These are phyloP conservation scores for Porites lutea DNA, from an alignment of 64 coral and sea anemone species.

Conservation along the genomic window DNA sequence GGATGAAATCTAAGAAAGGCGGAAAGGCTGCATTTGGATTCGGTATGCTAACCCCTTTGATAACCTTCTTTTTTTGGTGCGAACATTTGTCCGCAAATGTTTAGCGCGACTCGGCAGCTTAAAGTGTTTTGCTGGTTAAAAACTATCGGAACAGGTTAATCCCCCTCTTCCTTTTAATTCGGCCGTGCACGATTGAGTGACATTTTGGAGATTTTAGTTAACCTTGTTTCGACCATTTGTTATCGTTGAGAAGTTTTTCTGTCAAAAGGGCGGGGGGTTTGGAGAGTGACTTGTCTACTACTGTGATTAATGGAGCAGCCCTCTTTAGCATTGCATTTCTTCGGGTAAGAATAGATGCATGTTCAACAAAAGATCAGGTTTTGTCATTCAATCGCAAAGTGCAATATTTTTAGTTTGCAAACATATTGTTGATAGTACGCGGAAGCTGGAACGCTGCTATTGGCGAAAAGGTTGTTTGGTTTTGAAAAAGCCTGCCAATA, in stretches of 20 bases:
- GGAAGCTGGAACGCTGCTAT: background rate
- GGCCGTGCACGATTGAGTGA: background rate
- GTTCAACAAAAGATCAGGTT: conserved; percentile 31
- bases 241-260: conserved; percentile 33
- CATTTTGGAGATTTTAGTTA: conserved; percentile 40
- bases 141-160: conserved; percentile 5
- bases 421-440: background rate
- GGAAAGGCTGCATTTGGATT: conserved; percentile 58
- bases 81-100: conserved; percentile 57
- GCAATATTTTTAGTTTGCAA: conserved; percentile 6
- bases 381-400: conserved; percentile 5
- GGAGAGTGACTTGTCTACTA: conserved; percentile 31
- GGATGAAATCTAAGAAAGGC: conserved; percentile 96
- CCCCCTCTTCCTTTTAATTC: background rate
- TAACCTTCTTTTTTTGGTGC: conserved; percentile 43
- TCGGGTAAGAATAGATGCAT: background rate
- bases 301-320: conserved; percentile 37
- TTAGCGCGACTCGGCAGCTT: conserved; percentile 44
- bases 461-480: conserved; percentile 9
- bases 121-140: background rate
- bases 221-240: background rate
- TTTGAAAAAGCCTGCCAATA: background rate
- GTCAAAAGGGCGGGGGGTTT: conserved; percentile 51
- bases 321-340: background rate
- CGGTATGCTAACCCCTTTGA: conserved; percentile 24